Conservation (phyloP, 2,888 invertebrate genomes). For the Polyploca ridens region DNA sequence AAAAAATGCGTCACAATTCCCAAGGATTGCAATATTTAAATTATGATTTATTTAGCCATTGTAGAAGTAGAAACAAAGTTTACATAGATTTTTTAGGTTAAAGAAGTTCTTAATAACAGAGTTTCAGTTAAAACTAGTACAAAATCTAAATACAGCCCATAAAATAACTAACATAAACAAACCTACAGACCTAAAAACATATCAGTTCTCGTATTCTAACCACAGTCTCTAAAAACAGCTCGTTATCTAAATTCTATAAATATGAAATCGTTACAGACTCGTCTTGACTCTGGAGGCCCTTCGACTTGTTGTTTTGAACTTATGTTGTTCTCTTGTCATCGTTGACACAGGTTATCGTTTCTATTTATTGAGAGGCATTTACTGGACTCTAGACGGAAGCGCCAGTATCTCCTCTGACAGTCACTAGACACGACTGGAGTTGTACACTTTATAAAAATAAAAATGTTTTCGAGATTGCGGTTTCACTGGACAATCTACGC, state of each 20-base stretch:
- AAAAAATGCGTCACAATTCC: no score
- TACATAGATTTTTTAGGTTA: no score
- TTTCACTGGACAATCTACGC: constrained; percentile 49
- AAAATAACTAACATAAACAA: constrained; percentile 7
- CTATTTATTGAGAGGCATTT: constrained; percentile 71
- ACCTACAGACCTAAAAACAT: not conserved
- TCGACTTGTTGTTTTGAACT: constrained; percentile 80
- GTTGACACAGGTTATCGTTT: constrained; percentile 79
- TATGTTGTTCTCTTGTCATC: constrained; percentile 67
- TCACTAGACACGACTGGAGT: constrained; percentile 45
- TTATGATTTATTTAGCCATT: no score
- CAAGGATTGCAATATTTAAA: no score
- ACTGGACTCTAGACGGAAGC: constrained; percentile 69
- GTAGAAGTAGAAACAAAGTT: no score
- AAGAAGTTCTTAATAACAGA: no score
- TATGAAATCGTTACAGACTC: constrained; percentile 66
- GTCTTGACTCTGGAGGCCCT: constrained; percentile 60
- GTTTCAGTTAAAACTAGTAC: no score
- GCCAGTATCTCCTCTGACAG: constrained; percentile 57
- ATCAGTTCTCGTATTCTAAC: constrained; percentile 47
- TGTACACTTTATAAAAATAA: constrained; percentile 23
- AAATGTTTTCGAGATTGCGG: constrained; percentile 54
- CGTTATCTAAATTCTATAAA: constrained; percentile 73
- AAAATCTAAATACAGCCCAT: not conserved
- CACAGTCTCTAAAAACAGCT: constrained; percentile 66